Evolutionary conservation across 2,888 invertebrate species (phyloP), one percentile per base, ranked within the genome.

Genomic region (Mimumesa dahlbomi): DNA sequence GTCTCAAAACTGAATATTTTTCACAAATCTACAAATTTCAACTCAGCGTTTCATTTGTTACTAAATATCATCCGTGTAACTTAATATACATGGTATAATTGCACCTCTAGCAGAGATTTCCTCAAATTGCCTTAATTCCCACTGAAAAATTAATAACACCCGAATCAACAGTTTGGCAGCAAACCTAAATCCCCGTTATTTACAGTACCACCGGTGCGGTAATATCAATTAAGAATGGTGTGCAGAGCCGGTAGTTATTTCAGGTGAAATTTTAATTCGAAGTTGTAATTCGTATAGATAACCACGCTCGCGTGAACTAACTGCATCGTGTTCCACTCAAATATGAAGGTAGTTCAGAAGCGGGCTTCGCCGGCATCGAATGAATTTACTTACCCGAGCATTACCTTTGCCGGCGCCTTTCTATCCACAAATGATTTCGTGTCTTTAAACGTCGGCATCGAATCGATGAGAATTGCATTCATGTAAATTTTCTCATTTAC

Each of bases 401-500:
- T 59, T 71, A 36, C 42, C 31, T 45, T 19, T 7, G 13, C 43
- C 11, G 22, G 9, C 18, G 31, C 38, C 19, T 49, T 45, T 9
- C 53, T 34, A 34, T 36, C 31, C n/a, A 29, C n/a, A 52, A 72
- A 56, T 65, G 36, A 58, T 54, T 43, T 7, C 14, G n/a, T 6
- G 34, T 21, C 40, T 42, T 16, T 48, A 45, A 50, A 31, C 56
- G 48, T 42, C 31, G 49, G 36, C 54, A 31, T 49, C 63, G 63
- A 72, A 65, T 74, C 57, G 31, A 49, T 36, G 61, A 36, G 67
- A 68, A 65, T 63, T 42, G 45, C 48, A 36, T 72, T 63, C 52
- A 65, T 62, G 68, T 45, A 63, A 58, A 75, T 72, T 52, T 57
- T 43, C 48, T 48, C 31, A 34, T 66, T 67, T 69, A 40, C 64